These are phyloP conservation scores for Panagrolaimus sp. DNA, from an alignment of 1,140 invertebrate genomes.

Conservation along the genomic window DNA sequence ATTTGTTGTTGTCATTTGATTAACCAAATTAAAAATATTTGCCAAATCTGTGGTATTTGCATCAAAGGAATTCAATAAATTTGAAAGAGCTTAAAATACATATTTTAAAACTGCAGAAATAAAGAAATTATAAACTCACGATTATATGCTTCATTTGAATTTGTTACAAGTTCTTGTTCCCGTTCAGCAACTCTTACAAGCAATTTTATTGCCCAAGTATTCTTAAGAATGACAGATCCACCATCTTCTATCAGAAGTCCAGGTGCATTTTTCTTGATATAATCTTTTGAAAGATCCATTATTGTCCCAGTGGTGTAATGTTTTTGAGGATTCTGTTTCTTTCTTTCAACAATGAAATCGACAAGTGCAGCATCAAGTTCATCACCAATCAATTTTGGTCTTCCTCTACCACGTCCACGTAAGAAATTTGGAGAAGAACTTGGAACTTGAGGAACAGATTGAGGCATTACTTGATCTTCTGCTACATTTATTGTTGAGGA, in stretches of 20 bases:
- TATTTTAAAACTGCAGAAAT: too few species aligned
- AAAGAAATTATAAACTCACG: too few species aligned
- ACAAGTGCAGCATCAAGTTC: constrained; percentile 58
- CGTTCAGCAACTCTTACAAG: constrained; percentile 43
- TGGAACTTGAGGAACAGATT: neutral
- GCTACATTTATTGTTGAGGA: neutral
- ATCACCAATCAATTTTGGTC: constrained; percentile 58
- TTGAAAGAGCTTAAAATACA: too few species aligned
- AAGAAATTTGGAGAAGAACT: constrained; percentile 48
- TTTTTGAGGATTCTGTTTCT: constrained; percentile 38
- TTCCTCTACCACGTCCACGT: constrained; percentile 50
- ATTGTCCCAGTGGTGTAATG: constrained; percentile 55
- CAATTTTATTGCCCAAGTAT: constrained; percentile 58
- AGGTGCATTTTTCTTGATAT: constrained; percentile 53
- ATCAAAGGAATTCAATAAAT: too few species aligned
- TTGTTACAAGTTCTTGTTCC: constrained; percentile 32
- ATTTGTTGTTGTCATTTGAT: too few species aligned
- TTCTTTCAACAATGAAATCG: constrained; percentile 55
- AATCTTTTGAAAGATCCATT: constrained; percentile 46
- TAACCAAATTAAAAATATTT: too few species aligned
- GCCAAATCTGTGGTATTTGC: too few species aligned
- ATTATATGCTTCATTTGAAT: neutral
- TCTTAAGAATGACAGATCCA: constrained; percentile 56
- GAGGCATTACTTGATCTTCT: neutral
- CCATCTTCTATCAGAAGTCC: constrained; percentile 54